phyloP scores from a whole-genome alignment of 2,113 vertebrate genomes.

The Serilophus lunatus region DNA sequence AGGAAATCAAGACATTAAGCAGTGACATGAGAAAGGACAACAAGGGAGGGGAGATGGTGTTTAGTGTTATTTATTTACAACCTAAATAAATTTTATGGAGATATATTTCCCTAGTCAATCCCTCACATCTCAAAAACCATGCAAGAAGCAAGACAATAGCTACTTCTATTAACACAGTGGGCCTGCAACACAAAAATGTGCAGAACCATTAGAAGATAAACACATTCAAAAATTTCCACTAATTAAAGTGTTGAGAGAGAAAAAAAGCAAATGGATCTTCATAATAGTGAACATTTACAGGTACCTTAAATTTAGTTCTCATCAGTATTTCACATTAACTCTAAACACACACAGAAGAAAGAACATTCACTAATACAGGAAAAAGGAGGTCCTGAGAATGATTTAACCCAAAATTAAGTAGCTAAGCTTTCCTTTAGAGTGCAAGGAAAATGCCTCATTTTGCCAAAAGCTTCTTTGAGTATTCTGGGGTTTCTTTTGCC shows the following conservation, averaged over 20 bases:
- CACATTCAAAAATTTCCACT: neutral
- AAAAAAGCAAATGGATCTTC: neutral
- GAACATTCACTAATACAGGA: neutral
- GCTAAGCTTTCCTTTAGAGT: neutral
- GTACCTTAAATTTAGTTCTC: neutral
- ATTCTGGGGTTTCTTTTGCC: neutral
- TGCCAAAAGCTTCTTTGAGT: neutral
- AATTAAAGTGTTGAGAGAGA: neutral
- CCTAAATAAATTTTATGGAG: neutral
- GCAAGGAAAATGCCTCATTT: neutral
- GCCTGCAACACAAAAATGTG: neutral
- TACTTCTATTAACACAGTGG: neutral
- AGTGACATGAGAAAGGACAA: neutral
- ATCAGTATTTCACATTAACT: neutral
- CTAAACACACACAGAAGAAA: neutral
- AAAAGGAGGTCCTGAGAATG: neutral
- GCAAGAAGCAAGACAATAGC: neutral
- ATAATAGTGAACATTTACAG: neutral
- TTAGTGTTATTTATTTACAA: neutral
- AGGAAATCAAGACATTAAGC: slow-evolving; percentile 1
- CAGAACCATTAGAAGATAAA: neutral
- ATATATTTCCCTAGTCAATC: neutral
- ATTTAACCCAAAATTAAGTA: neutral
- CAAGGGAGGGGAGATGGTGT: neutral
- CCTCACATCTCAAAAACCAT: neutral